A percentile compares a stretch with the other conserved stretches of the same genome.
Conservation (phyloP, 2,113 vertebrate genomes). For the Tichodroma muraria region DNA sequence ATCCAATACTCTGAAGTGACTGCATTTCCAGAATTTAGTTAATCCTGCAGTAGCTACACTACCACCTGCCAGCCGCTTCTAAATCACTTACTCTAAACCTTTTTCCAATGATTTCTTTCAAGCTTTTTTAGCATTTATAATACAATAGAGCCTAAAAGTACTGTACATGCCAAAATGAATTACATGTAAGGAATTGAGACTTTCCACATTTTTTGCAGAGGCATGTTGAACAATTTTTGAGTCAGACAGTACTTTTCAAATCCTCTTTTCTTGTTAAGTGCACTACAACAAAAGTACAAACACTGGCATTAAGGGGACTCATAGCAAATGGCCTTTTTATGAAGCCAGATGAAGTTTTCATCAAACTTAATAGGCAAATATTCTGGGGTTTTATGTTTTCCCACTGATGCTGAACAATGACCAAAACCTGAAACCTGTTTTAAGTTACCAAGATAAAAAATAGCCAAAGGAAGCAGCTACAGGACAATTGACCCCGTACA, state of each 20-base stretch:
- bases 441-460: not conserved
- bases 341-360: not conserved
- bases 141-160: constrained; percentile 31
- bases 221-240: not conserved
- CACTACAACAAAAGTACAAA: not conserved
- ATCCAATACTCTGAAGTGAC: not conserved
- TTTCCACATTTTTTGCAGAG: not conserved
- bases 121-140: constrained; percentile 28
- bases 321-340: not conserved
- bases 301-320: not conserved
- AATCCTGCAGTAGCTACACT: not conserved
- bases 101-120: constrained; percentile 34
- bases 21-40: constrained; percentile 21
- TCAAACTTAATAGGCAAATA: not conserved
- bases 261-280: not conserved
- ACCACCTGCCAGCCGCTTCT: constrained; percentile 12
- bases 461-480: not conserved
- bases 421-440: not conserved
- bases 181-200: not conserved
- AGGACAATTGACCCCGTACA: not conserved
- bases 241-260: not conserved
- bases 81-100: constrained; percentile 39
- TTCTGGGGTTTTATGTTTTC: not conserved
- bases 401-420: not conserved
- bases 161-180: not conserved